Evolutionary conservation across 2,888 invertebrate genomes (phyloP).

Genomic region (Pterostichus niger): DNA sequence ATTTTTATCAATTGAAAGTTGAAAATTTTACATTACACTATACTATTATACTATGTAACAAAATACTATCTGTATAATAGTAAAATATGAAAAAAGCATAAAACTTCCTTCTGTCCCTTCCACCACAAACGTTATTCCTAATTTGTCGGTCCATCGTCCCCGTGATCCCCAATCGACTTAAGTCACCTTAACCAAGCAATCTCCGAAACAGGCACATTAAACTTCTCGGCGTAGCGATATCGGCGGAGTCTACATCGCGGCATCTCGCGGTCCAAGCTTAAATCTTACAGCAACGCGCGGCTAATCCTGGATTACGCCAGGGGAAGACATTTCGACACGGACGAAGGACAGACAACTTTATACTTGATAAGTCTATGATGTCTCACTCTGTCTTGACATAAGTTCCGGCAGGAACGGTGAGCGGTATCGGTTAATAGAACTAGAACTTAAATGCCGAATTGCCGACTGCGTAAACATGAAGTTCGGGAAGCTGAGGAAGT

Average conservation of each 20-base stretch:
- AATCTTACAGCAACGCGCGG: background rate
- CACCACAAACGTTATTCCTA: background rate
- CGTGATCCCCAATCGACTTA: slow-evolving; percentile 13
- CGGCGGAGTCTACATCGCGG: background rate
- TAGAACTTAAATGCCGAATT: too few relatives aligned
- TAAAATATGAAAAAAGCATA: too few relatives aligned
- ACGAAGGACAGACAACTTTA: background rate
- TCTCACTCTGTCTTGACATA: too few relatives aligned
- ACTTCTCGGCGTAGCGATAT: background rate
- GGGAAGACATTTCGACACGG: background rate
- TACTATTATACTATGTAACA: too few relatives aligned
- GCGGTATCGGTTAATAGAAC: too few relatives aligned
- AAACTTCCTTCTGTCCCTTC: background rate
- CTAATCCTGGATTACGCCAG: slow-evolving; percentile 32
- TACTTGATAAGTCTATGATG: background rate
- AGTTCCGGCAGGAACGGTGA: too few relatives aligned
- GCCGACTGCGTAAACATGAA: too few relatives aligned
- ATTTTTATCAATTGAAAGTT: too few relatives aligned
- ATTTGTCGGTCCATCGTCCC: background rate
- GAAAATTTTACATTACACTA: too few relatives aligned
- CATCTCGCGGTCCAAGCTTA: background rate
- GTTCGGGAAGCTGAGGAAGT: too few relatives aligned
- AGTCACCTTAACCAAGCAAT: slow-evolving; percentile 26
- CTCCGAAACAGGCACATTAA: slow-evolving; percentile 26
- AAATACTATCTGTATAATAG: too few relatives aligned